phyloP scores from a whole-genome alignment of 1,140 invertebrate species.

The Zaprionus inermis region DNA sequence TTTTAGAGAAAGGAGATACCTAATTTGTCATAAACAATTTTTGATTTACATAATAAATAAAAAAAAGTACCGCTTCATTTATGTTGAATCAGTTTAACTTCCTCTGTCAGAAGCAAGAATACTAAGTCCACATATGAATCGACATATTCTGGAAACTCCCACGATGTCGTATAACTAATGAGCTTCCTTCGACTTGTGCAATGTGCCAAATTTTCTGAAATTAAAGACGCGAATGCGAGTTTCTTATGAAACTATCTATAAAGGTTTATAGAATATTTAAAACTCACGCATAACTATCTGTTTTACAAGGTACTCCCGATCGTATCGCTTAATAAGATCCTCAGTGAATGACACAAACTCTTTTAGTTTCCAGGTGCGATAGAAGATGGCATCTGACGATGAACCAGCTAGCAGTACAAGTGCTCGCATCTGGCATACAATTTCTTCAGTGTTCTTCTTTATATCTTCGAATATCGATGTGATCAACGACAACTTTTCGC shows the following conservation, averaged over 20 bases:
- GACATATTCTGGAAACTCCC: slow-evolving; percentile 74
- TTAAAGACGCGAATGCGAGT: background rate
- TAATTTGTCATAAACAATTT: slow-evolving; percentile 17
- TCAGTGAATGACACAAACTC: slow-evolving; percentile 68
- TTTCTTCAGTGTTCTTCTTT: slow-evolving; percentile 53
- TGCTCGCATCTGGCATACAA: slow-evolving; percentile 52
- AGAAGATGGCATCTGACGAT: slow-evolving; percentile 50
- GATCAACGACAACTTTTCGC: slow-evolving; percentile 72
- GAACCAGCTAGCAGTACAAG: slow-evolving; percentile 50
- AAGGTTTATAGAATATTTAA: background rate
- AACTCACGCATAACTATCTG: slow-evolving; percentile 58
- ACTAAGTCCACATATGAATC: slow-evolving; percentile 60
- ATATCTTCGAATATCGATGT: slow-evolving; percentile 74
- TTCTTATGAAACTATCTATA: background rate
- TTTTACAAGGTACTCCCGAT: slow-evolving; percentile 60
- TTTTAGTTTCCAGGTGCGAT: slow-evolving; percentile 62
- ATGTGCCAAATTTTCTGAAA: slow-evolving; percentile 67
- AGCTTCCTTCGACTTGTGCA: slow-evolving; percentile 54
- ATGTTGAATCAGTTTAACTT: slow-evolving; percentile 38
- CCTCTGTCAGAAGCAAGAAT: slow-evolving; percentile 65
- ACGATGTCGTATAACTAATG: slow-evolving; percentile 58
- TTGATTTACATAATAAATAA: background rate
- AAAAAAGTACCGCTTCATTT: background rate
- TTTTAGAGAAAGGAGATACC: background rate
- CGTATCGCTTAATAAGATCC: slow-evolving; percentile 57